Base-by-base conservation (phyloP, 2,888 invertebrate genomes). In the Scaptomyza reducta region DNA sequence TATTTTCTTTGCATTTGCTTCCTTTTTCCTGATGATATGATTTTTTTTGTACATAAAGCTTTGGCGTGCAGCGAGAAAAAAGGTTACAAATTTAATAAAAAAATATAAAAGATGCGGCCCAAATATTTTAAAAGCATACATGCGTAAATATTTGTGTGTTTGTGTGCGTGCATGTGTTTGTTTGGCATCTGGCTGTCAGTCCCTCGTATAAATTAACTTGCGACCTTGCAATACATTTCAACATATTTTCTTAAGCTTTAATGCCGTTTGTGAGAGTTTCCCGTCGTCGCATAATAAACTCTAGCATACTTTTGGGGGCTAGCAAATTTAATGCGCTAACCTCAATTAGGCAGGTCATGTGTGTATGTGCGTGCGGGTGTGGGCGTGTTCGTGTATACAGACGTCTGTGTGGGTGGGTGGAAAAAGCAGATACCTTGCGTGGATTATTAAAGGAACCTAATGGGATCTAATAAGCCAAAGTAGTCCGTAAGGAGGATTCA, bases 121-220 rank as follows among this genome's bases (percentile, higher is more conserved):
- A 71, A 38, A 66, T 61, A 66, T 71, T 71, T 67, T 54, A 67
- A 59, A 62, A 35, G 31, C 33, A 41, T 50, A 38, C 10, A 10
- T 5, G 55, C 14, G 16, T 47, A 45, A 25, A 47, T 53, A 42
- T 49, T 41, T 62, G 42, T 44, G 44, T 54, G 49, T 63, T 41
- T 56, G 51, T 47, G 29, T 58, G 51, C 42, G 46, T 61, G 29
- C 0, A 3, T 1, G 10, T 46, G 44, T 47, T 46, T 60, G 33
- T 25, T 35, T 27, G 11, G 46, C 57, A 65, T 68, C 42, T 65
- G 67, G 45, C 50, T 67, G 69, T 68, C 61, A 57, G 74, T 54
- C 65, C 68, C 67, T 66, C 63, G 83, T 70, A 85, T 72, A 87
- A 82, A 87, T 83, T 85, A 85, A 60, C 83, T 69, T 73, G 74